phyloP scores from a whole-genome alignment of 2,113 vertebrate species.

The Nyctibius bracteatus region DNA sequence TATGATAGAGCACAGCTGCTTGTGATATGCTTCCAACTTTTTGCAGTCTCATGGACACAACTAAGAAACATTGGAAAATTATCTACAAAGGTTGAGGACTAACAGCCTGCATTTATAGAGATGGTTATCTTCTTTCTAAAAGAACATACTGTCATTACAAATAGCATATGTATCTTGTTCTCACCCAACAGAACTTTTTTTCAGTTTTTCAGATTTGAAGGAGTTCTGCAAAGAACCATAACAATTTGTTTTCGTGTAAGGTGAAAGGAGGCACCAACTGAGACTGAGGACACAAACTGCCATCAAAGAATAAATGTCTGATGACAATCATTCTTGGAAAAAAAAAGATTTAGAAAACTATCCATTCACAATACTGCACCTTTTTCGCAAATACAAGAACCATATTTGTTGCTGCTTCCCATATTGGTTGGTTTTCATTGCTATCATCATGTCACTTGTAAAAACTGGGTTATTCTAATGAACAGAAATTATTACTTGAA shows the following conservation, averaged over 20 bases:
- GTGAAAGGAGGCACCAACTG: background rate
- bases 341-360: background rate
- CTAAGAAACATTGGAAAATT: background rate
- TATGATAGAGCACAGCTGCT: background rate
- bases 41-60: background rate
- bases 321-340: background rate
- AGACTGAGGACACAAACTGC: background rate
- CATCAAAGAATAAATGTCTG: background rate
- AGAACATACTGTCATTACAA: constrained; percentile 13
- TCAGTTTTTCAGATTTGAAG: background rate
- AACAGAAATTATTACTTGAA: background rate
- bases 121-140: constrained; percentile 9
- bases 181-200: background rate
- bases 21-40: background rate
- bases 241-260: background rate
- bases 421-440: background rate
- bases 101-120: background rate
- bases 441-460: background rate
- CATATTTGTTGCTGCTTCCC: background rate
- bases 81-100: background rate
- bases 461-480: constrained; percentile 28
- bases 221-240: background rate
- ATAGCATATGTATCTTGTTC: constrained; percentile 11
- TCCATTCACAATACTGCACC: background rate
- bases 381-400: constrained; percentile 14